Evolutionary conservation across 2,113 vertebrate species (phyloP), one percentile per base, ranked within the genome.

Genomic region (Hypomesus transpacificus): DNA sequence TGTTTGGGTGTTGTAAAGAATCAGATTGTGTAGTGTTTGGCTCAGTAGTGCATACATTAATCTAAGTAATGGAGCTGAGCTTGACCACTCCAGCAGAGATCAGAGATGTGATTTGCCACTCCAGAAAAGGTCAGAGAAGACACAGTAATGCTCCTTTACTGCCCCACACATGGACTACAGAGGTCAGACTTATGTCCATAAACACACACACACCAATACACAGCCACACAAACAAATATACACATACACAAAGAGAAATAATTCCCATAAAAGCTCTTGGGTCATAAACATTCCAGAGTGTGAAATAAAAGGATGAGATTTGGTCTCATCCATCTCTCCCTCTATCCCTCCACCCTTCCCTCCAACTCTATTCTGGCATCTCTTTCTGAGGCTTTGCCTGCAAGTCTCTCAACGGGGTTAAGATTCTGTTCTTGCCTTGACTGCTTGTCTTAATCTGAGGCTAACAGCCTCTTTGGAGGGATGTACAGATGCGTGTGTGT

Each of bases 391-490:
- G 70, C 70, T 88, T 75, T 81, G 73, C 80, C 78, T 80, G 16
- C 70, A 71, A 80, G 80, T 73, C 74, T 84, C 75, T 53, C 14
- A 75, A 74, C 72, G 75, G 80, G 80, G 85, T 76, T 81, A 78
- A 84, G 79, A 84, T 80, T 83, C 80, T 53, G 52, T 74, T 83
- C 82, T 79, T 54, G 79, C 75, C 73, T 85, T 69, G 74, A 76
- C 85, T 84, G 77, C 80, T 62, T 70, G 71, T 88, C 84, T 86
- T 90, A 87, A 91, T 90, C 84, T 87, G 84, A 75, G 60, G 51
- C 73, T 85, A 83, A 80, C 82, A 80, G 83, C 71, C 57, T 85
- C 73, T 82, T 78, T 79, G 74, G 80, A 70, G 0, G 1, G 4
- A 56, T 61, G 74, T 62, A 46, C 20, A 20, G 62, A 14, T 18